phyloP scores from a whole-genome alignment of 2,113 vertebrate species.

The Apus apus region DNA sequence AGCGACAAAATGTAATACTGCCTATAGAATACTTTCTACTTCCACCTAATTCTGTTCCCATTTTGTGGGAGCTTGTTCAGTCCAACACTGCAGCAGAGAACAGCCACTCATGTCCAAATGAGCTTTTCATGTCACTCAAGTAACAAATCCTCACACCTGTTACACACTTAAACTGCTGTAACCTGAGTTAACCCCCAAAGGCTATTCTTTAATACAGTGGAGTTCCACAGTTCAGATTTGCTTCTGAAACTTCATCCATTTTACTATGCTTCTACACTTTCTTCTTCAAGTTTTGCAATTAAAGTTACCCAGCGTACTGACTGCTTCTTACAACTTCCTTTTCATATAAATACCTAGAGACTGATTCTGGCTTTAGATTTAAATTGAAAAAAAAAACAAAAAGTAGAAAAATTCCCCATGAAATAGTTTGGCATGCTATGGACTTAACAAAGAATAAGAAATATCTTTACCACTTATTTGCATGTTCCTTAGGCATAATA shows the following conservation, averaged over 20 bases:
- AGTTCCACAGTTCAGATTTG: neutral
- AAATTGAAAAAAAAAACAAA: neutral
- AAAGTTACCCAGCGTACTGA: neutral
- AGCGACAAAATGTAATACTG: neutral
- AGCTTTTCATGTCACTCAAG: neutral
- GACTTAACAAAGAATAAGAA: neutral
- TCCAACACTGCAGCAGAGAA: neutral
- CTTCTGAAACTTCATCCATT: neutral
- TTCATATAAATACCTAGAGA: neutral
- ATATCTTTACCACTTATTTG: neutral
- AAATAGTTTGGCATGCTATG: neutral
- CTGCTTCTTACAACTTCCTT: neutral
- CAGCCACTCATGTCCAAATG: neutral
- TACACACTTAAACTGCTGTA: conserved; percentile 1
- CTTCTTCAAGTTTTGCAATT: neutral
- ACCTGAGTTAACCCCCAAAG: conserved; percentile 21
- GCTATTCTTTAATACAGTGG: neutral
- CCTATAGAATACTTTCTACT: neutral
- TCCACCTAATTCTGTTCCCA: conserved; percentile 14
- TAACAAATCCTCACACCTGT: conserved; percentile 30
- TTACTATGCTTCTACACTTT: neutral
- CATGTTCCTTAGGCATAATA: neutral
- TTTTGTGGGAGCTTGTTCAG: neutral
- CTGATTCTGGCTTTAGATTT: neutral
- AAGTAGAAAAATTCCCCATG: neutral